Evolutionary conservation across 53 echinoderm and acorn worm genomes (phyloP).

Genomic region (Echinometra lucunter): DNA sequence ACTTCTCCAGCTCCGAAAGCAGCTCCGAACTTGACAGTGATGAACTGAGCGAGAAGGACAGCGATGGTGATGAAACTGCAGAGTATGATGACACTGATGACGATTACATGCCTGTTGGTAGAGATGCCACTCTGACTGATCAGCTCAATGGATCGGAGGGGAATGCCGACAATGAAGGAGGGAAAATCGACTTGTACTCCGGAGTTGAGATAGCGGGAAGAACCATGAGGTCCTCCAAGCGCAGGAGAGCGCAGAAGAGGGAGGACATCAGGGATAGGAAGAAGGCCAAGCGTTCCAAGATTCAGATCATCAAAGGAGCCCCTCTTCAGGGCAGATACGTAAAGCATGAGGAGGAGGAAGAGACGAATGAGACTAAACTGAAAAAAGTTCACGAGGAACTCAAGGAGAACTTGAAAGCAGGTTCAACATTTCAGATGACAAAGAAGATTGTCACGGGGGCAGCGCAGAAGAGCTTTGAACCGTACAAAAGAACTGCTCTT

Average conservation of each 20-base stretch:
- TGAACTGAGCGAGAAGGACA: neutral
- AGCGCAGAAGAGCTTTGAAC: neutral
- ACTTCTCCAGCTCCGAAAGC: neutral
- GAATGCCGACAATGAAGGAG: neutral
- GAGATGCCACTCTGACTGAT: neutral
- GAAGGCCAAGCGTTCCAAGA: conserved; percentile 54
- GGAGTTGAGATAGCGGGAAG: conserved; percentile 66
- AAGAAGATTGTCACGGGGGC: conserved; percentile 31
- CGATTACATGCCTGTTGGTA: neutral
- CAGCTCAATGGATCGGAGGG: conserved; percentile 23
- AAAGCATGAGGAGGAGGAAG: neutral
- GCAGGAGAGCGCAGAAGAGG: conserved; percentile 55
- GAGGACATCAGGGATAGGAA: conserved; percentile 54
- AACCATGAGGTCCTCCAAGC: conserved; percentile 62
- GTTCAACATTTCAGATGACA: conserved; percentile 1
- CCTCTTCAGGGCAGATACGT: conserved; percentile 28
- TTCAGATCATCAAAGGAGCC: conserved; percentile 57
- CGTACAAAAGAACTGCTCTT: neutral
- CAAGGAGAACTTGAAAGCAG: conserved; percentile 47
- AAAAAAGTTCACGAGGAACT: conserved; percentile 63
- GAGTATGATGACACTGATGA: conserved; percentile 40
- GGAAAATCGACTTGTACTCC: conserved; percentile 53
- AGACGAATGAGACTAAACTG: conserved; percentile 26
- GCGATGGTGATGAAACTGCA: conserved; percentile 21
- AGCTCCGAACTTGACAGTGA: neutral